These are phyloP conservation scores for Aphyosemion australe DNA, from an alignment of 2,113 vertebrate genomes.

Conservation along the genomic window DNA sequence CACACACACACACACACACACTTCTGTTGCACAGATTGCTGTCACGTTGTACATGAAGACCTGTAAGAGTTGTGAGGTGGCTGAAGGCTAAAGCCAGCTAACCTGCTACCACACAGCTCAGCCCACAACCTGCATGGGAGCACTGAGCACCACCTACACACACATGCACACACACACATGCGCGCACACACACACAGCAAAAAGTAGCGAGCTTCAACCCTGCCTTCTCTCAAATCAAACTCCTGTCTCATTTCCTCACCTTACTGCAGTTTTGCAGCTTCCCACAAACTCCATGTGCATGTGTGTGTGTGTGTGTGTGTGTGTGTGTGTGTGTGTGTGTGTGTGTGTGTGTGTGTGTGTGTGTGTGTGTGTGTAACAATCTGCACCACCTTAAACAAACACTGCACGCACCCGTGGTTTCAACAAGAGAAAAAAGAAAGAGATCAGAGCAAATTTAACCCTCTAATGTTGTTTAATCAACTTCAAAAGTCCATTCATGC, in stretches of 20 bases:
- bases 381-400: slow-evolving; percentile 52
- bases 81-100: slow-evolving; percentile 42
- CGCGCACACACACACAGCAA: slow-evolving; percentile 31
- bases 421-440: slow-evolving; percentile 3
- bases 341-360: slow-evolving; percentile 7
- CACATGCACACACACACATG: slow-evolving; percentile 34
- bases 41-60: slow-evolving; percentile 13
- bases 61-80: slow-evolving; percentile 35
- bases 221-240: slow-evolving; percentile 28
- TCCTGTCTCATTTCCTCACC: slow-evolving; percentile 26
- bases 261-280: slow-evolving; percentile 23
- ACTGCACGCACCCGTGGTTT: slow-evolving; percentile 29
- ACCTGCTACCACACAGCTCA: slow-evolving; percentile 66
- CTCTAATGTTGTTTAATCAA: slow-evolving; percentile 36
- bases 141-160: slow-evolving; percentile 64
- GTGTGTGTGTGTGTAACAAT: slow-evolving; percentile 14
- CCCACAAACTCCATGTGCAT: slow-evolving; percentile 31
- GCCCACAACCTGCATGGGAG: slow-evolving; percentile 58
- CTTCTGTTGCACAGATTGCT: no score
- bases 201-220: slow-evolving; percentile 48
- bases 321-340: no score
- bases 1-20: no score
- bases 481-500: slow-evolving; percentile 57
- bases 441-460: slow-evolving; percentile 31
- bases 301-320: slow-evolving; percentile 3